Conservation (phyloP, 2,113 vertebrate species). For the Neomonachus schauinslandi region DNA sequence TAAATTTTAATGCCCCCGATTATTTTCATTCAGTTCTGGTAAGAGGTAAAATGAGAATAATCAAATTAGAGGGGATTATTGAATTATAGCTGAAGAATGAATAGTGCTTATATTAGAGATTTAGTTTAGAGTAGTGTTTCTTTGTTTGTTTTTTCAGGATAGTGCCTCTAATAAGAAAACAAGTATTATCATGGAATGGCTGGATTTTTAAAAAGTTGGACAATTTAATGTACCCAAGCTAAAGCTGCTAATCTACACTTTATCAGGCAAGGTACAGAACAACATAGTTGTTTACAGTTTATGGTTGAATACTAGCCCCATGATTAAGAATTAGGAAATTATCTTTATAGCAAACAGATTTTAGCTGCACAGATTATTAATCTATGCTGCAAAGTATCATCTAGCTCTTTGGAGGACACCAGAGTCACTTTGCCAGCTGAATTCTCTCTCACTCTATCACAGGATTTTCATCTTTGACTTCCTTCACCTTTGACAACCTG, state of each 20-base stretch:
- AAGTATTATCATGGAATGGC: not conserved
- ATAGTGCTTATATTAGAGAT: slow-evolving; percentile 20
- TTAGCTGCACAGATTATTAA: slow-evolving; percentile 85
- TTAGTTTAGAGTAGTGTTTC: not conserved
- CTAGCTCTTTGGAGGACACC: slow-evolving; percentile 76
- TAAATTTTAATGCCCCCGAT: not conserved
- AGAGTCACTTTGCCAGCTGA: slow-evolving; percentile 77
- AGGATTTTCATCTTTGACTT: slow-evolving; percentile 84
- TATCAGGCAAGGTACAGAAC: slow-evolving; percentile 56
- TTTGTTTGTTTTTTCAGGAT: not conserved
- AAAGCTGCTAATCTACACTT: slow-evolving; percentile 36
- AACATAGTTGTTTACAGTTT: slow-evolving; percentile 73
- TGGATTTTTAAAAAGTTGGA: not conserved
- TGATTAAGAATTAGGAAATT: slow-evolving; percentile 84
- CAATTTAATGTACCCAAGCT: not conserved
- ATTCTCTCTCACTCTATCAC: slow-evolving; percentile 73
- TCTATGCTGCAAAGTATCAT: slow-evolving; percentile 80
- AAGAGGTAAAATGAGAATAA: slow-evolving; percentile 50
- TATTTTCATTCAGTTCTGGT: slow-evolving; percentile 43
- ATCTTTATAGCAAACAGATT: slow-evolving; percentile 83
- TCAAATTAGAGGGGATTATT: slow-evolving; percentile 40
- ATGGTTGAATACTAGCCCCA: slow-evolving; percentile 56
- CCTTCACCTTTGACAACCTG: slow-evolving; percentile 59
- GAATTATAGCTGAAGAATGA: slow-evolving; percentile 49
- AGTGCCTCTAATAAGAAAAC: slow-evolving; percentile 42